These are phyloP conservation scores for Melanerpes formicivorus DNA, from an alignment of 2,113 vertebrate genomes.

Conservation along the genomic window DNA sequence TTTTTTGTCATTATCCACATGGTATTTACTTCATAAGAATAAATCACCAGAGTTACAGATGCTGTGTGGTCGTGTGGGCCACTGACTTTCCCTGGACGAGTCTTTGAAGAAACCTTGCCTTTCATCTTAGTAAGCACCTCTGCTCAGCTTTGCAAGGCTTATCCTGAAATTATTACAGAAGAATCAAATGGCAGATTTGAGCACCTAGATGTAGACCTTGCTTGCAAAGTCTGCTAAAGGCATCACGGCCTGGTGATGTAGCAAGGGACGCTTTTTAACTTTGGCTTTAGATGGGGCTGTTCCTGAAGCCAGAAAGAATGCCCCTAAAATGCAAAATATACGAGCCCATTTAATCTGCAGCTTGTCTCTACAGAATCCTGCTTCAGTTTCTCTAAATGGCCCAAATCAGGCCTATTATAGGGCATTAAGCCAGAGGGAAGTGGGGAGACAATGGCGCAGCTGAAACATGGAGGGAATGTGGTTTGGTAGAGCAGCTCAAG, in stretches of 20 bases:
- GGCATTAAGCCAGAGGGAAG: neutral
- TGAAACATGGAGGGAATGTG: constrained; percentile 41
- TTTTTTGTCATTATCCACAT: neutral
- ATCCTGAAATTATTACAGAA: constrained; percentile 29
- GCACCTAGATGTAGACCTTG: constrained; percentile 24
- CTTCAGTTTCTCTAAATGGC: neutral
- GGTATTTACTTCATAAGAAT: neutral
- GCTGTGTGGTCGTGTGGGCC: neutral
- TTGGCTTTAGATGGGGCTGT: neutral
- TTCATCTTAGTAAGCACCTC: constrained; percentile 12
- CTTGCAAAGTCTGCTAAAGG: constrained; percentile 1
- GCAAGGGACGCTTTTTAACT: constrained; percentile 19
- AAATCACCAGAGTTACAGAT: neutral
- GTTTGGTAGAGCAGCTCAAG: neutral
- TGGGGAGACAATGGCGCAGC: neutral
- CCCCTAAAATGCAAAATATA: neutral
- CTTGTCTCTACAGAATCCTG: neutral
- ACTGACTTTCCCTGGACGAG: constrained; percentile 15
- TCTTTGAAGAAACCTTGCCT: neutral
- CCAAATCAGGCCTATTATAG: neutral
- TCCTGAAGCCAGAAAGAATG: neutral
- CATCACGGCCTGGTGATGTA: constrained; percentile 15
- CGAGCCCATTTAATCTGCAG: neutral
- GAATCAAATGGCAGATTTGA: neutral
- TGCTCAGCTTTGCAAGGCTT: constrained; percentile 1